Percentiles rank a stretch among this genome's conserved stretches.
phyloP scores from a whole-genome alignment of 1,140 invertebrate species.

The Acyrthosiphon pisum region DNA sequence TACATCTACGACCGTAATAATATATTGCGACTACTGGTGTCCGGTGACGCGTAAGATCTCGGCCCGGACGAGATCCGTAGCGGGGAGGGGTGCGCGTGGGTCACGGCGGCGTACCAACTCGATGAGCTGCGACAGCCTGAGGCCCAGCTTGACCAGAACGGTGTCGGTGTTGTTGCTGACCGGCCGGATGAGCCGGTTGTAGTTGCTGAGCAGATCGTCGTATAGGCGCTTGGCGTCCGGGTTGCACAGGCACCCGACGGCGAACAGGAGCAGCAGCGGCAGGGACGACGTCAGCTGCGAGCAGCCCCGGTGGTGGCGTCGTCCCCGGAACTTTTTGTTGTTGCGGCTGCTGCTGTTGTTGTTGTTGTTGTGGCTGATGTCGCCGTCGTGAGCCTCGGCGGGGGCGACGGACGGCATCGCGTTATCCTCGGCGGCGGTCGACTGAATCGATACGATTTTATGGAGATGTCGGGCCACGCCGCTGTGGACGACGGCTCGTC shows the following conservation, averaged over 20 bases:
- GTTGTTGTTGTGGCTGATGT: not conserved
- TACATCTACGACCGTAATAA: not conserved
- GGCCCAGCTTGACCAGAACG: slow-evolving; percentile 89
- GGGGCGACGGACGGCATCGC: not conserved
- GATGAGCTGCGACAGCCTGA: slow-evolving; percentile 92
- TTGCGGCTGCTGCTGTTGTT: too few relatives aligned
- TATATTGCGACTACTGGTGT: too few relatives aligned
- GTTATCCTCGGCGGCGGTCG: slow-evolving; percentile 12
- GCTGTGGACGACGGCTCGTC: not conserved
- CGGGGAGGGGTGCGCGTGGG: not conserved
- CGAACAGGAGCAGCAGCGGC: not conserved
- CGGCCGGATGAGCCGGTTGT: slow-evolving; percentile 93
- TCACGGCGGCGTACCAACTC: slow-evolving; percentile 78
- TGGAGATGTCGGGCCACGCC: not conserved
- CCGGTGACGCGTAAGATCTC: too few relatives aligned
- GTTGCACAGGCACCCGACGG: slow-evolving; percentile 66
- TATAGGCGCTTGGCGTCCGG: slow-evolving; percentile 92
- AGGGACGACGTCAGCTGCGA: not conserved
- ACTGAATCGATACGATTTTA: not conserved
- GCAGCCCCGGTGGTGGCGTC: not conserved
- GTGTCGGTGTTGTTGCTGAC: slow-evolving; percentile 92
- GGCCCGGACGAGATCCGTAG: not conserved
- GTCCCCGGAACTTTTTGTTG: not conserved
- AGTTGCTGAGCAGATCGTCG: slow-evolving; percentile 94
- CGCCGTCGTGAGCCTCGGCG: not conserved